Base-by-base conservation (phyloP, 2,888 invertebrate genomes). In the Hirtodrosophila alboralis region DNA sequence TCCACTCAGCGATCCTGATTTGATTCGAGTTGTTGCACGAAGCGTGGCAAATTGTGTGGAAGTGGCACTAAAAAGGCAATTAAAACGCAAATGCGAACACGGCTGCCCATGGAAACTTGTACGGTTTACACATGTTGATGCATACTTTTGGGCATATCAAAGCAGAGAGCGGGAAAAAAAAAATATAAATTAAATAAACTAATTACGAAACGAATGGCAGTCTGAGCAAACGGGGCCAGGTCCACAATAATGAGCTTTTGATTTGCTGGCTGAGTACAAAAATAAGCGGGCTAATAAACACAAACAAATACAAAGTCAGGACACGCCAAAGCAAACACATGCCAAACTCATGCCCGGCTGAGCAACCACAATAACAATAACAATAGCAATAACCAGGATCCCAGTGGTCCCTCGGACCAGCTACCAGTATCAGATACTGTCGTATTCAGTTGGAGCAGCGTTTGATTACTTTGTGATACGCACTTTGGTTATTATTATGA, bases 61-160 rank as follows among this genome's bases (percentile, higher is more conserved):
- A 75, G 86, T 84, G 86, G 71, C 86, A 74, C 80, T 83, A 78
- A 78, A 87, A 87, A 80, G 87, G 86, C 84, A 84, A 87, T 87
- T 87, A 84, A 86, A 86, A 75, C 67, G 67, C 75, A 84, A 86
- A 78, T 58, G 66, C 60, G 62, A 60, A 62, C 60, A 49, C 49
- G 53, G 65, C 21, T 54, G 44, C 36, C 44, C 58, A 47, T 65
- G 51, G 53, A 48, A 71, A 6, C 2, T 49, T 53, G 59, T 27
- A 12, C 52, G 49, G 52, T 16, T 63, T 57, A 59, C 83, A 75
- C 57, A 79, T 84, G 68, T 65, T 63, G 38, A 53, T 52, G 58
- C 75, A 65, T 53, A 54, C 60, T 75, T 65, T 76, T 60, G 33
- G 58, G 37, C 13, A 33, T 27, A 56, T 48, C 18, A 43, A 43